phyloP scores from a whole-genome alignment of 23 tunicate species.

The Ascidia mentula region DNA sequence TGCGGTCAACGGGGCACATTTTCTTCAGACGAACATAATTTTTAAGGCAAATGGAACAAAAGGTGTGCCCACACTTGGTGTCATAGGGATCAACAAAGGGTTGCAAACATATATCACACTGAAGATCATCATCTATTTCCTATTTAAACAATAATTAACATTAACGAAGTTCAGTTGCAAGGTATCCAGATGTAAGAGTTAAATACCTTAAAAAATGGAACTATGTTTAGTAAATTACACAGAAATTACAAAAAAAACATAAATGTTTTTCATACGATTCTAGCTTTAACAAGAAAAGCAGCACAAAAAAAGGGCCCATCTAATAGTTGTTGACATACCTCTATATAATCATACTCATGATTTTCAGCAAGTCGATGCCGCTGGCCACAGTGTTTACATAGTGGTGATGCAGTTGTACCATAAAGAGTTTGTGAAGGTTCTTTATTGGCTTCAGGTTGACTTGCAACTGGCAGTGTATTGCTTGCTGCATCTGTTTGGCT shows the following conservation, averaged over 20 bases:
- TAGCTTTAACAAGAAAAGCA: too few relatives aligned
- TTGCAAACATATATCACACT: constrained; percentile 91
- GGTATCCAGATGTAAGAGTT: too few relatives aligned
- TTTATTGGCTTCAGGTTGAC: constrained; percentile 4
- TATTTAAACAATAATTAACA: constrained; percentile 3
- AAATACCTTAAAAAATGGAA: background rate
- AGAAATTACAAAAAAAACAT: background rate
- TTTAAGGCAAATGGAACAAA: constrained; percentile 64
- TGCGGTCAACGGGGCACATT: constrained; percentile 79
- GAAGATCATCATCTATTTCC: constrained; percentile 90
- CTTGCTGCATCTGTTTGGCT: background rate
- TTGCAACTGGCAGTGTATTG: background rate
- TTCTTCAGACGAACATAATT: constrained; percentile 66
- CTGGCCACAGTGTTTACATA: constrained; percentile 77
- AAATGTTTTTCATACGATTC: too few relatives aligned
- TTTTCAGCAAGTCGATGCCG: constrained; percentile 71
- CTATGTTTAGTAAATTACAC: too few relatives aligned
- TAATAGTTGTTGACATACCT: constrained; percentile 25
- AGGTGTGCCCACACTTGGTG: constrained; percentile 84
- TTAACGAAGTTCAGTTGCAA: too few relatives aligned
- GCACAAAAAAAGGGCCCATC: too few relatives aligned
- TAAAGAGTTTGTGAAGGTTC: background rate
- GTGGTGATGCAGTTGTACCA: constrained; percentile 31
- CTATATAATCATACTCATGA: constrained; percentile 84
- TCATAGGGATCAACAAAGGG: constrained; percentile 92